Evolutionary conservation across 1,140 invertebrate species (phyloP), one percentile per base, ranked within the genome.

Genomic region (Drosophila simulans): DNA sequence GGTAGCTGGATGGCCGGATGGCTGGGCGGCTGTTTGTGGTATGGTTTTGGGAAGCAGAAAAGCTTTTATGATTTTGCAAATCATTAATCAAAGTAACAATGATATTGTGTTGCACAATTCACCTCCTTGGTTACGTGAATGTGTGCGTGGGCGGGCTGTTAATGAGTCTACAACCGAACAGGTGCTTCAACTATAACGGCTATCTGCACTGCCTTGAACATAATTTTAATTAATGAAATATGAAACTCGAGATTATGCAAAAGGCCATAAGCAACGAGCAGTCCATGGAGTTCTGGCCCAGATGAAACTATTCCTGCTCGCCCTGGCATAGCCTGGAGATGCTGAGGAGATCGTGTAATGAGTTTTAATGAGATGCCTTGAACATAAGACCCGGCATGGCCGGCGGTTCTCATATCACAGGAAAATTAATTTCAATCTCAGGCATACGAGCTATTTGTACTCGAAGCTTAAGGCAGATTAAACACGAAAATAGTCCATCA

Each of bases 61-160:
- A 40, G 78, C 80, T 77, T 88, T 88, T 84, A 88, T 84, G 84
- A 84, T 89, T 88, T 89, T 73, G 80, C 72, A 88, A 89, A 88
- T 88, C 84, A 88, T 88, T 88, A 88, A 88, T 88, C 83, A 88
- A 88, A 84, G 83, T 73, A 83, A 88, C 83, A 88, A 88, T 89
- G 83, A 88, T 88, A 88, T 88, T 89, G 78, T 80, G 58, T 88
- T 83, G 83, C 83, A 89, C 83, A 84, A 88, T 77, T 80, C 46
- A 48, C 13, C 46, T 22, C 48, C 66, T 35, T 15, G 15, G 7
- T 3, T 31, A 37, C 12, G n/a, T 55, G 17, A 45, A 31, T 37
- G 22, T 37, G 7, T 51, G 37, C 58, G 48, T 27, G 40, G 48
- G 63, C 45, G 55, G 42, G 56, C 46, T 64, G 82, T 71, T 85